Evolutionary conservation across 2,113 vertebrate species (phyloP).

Genomic region (Sylvietta virens): DNA sequence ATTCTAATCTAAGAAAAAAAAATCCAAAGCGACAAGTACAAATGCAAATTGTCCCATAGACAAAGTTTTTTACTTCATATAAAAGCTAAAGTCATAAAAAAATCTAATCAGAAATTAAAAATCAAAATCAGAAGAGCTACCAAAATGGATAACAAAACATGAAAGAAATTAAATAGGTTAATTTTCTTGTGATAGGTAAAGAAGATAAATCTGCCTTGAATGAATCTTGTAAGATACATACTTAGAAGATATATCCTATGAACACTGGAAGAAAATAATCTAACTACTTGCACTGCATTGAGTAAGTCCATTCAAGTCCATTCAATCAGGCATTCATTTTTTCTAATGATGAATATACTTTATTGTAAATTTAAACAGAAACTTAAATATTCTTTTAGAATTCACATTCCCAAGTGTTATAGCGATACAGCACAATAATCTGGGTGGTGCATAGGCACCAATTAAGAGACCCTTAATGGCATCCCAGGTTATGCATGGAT

Average conservation of each 20-base stretch:
- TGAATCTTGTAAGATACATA: background rate
- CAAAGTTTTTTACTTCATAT: background rate
- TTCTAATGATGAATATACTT: background rate
- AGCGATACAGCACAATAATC: background rate
- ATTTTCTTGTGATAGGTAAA: background rate
- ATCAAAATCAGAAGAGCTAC: background rate
- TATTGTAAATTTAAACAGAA: background rate
- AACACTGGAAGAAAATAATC: background rate
- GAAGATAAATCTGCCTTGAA: background rate
- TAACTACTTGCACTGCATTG: background rate
- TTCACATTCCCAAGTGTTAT: background rate
- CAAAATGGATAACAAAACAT: background rate
- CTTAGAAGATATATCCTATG: background rate
- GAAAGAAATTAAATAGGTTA: background rate
- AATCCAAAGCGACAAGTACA: background rate
- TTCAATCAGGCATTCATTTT: background rate
- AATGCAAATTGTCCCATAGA: background rate
- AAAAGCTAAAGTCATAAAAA: background rate
- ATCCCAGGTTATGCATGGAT: fast-evolving
- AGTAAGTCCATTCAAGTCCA: background rate
- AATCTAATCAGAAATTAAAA: background rate
- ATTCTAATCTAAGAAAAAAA: background rate
- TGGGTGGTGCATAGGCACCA: background rate
- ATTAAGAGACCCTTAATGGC: background rate
- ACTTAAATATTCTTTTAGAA: background rate